phyloP scores from a whole-genome alignment of 2,113 vertebrate genomes.

The Anhinga anhinga region DNA sequence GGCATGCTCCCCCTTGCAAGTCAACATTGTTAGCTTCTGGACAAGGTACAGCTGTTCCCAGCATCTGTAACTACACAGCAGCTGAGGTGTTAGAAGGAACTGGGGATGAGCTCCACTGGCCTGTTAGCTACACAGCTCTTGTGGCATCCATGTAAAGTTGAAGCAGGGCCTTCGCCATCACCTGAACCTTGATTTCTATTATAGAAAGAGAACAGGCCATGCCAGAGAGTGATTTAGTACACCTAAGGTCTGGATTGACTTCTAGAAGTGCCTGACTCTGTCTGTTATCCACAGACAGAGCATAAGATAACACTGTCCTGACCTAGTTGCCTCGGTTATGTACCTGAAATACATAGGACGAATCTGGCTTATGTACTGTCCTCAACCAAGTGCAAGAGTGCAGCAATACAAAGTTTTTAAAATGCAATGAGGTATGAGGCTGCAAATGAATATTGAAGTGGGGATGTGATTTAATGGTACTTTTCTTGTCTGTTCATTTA shows the following conservation, averaged over 20 bases:
- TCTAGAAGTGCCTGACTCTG: neutral
- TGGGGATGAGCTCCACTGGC: neutral
- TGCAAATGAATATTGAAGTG: slow-evolving; percentile 2
- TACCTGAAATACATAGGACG: neutral
- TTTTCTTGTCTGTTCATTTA: slow-evolving; percentile 38
- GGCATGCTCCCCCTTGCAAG: neutral
- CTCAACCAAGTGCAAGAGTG: neutral
- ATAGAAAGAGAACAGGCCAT: neutral
- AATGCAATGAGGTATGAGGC: neutral
- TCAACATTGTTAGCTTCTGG: neutral
- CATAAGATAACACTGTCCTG: neutral
- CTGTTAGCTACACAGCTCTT: neutral
- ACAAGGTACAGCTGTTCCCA: neutral
- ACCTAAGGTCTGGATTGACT: neutral
- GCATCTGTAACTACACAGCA: neutral
- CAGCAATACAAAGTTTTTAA: neutral
- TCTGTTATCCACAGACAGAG: neutral
- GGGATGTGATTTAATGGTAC: neutral
- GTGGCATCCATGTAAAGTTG: neutral
- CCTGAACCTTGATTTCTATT: neutral
- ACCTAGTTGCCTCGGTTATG: neutral
- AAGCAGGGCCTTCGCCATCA: neutral
- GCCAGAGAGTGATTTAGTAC: neutral
- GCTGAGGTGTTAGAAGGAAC: neutral
- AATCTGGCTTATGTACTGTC: neutral